Conservation (phyloP, 2,797 vertebrate species). For the Notolepis coatsorum region DNA sequence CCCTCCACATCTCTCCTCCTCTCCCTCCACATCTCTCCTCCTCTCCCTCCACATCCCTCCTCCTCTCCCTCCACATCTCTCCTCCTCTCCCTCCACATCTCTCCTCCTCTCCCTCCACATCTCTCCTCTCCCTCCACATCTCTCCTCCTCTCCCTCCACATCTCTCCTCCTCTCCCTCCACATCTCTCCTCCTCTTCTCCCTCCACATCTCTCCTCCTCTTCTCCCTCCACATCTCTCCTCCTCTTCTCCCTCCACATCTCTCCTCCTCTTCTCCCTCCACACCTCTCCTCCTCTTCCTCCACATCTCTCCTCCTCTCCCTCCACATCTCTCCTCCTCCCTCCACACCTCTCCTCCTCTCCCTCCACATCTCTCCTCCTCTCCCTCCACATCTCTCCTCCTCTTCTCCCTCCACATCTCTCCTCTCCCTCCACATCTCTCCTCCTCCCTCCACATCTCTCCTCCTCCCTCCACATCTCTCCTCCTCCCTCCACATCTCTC, state of each 20-base stretch:
- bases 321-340: conserved; percentile 16
- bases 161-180: not conserved
- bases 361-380: conserved; percentile 17
- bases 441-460: not conserved
- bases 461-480: not conserved
- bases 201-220: not conserved
- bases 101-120: not conserved
- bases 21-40: not conserved
- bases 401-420: conserved; percentile 16
- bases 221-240: conserved; percentile 22
- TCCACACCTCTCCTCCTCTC: conserved; percentile 18
- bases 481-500: conserved; percentile 25
- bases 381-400: conserved; percentile 26
- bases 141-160: not conserved
- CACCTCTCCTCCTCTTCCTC: conserved; percentile 25
- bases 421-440: conserved; percentile 4
- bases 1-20: not conserved
- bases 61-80: conserved; percentile 20
- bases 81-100: conserved; percentile 12
- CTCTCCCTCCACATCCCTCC: conserved; percentile 12
- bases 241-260: conserved; percentile 37
- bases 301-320: conserved; percentile 46
- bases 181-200: no score
- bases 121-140: no score
- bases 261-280: not conserved